These are phyloP conservation scores for Xestia rhomboidea DNA, from an alignment of 2,888 invertebrate species.

Conservation along the genomic window DNA sequence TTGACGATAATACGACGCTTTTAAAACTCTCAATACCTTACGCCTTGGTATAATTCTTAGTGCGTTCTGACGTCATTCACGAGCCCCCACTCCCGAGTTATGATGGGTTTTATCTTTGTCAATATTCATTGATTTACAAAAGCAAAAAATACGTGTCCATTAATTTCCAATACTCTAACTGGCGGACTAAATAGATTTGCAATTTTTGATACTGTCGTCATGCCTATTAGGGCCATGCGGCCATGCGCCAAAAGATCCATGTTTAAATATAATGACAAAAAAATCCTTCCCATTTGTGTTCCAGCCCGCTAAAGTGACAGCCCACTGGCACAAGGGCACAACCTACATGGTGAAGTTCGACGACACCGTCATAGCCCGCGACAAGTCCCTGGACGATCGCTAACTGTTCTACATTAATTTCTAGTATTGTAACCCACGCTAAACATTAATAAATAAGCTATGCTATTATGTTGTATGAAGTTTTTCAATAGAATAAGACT, in stretches of 20 bases:
- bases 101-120: too few species aligned
- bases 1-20: too few species aligned
- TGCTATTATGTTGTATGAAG: conserved; percentile 26
- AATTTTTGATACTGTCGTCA: too few species aligned
- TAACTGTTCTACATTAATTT: conserved; percentile 80
- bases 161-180: too few species aligned
- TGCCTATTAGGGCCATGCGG: neutral
- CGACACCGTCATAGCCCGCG: conserved; percentile 96
- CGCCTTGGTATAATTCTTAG: too few species aligned
- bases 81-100: too few species aligned
- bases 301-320: conserved; percentile 99
- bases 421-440: conserved; percentile 31
- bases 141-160: too few species aligned
- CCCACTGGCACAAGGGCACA: conserved; percentile 99
- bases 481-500: conserved; percentile 1
- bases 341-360: conserved; percentile 99
- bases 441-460: conserved; percentile 38
- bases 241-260: neutral
- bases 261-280: neutral
- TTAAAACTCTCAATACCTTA: too few species aligned
- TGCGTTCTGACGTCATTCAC: too few species aligned
- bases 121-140: too few species aligned
- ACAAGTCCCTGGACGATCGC: conserved; percentile 97
- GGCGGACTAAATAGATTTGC: too few species aligned
- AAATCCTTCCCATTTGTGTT: conserved; percentile 77